Evolutionary conservation across 2,888 invertebrate genomes (phyloP).

Genomic region (Drosophila yooni): DNA sequence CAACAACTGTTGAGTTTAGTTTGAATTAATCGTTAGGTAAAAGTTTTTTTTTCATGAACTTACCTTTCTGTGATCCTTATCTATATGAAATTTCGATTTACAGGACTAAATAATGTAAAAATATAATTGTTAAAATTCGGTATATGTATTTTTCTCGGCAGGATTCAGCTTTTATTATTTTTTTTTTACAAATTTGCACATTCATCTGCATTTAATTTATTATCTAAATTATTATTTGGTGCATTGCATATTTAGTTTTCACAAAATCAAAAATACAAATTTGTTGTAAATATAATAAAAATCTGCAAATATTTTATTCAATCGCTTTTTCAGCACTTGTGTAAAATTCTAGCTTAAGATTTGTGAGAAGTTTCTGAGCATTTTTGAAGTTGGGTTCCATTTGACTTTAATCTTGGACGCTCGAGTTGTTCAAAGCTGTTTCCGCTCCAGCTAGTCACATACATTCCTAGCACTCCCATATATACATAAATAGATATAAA

Average conservation of each 20-base stretch:
- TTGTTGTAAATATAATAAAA: not conserved
- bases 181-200: not conserved
- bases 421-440: not conserved
- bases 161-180: not conserved
- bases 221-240: not conserved
- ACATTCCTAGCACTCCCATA: not conserved
- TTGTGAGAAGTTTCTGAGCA: constrained; percentile 10
- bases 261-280: not conserved
- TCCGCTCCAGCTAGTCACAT: not conserved
- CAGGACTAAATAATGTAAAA: too few species aligned
- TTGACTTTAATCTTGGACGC: constrained; percentile 17
- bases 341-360: not conserved
- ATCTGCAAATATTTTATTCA: not conserved
- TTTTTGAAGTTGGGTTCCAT: not conserved
- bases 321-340: not conserved
- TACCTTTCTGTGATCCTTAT: not conserved
- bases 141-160: not conserved
- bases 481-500: constrained; percentile 34
- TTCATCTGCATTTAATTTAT: not conserved
- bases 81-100: not conserved
- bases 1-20: not conserved
- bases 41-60: not conserved
- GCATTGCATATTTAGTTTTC: not conserved
- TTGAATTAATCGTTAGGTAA: not conserved
- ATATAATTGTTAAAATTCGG: rapidly evolving